A percentile compares a stretch with the other conserved stretches of the same genome.
These are phyloP conservation scores for Paramuricea clavata DNA, from an alignment of 92 coral and sea anemone genomes.

Conservation along the genomic window DNA sequence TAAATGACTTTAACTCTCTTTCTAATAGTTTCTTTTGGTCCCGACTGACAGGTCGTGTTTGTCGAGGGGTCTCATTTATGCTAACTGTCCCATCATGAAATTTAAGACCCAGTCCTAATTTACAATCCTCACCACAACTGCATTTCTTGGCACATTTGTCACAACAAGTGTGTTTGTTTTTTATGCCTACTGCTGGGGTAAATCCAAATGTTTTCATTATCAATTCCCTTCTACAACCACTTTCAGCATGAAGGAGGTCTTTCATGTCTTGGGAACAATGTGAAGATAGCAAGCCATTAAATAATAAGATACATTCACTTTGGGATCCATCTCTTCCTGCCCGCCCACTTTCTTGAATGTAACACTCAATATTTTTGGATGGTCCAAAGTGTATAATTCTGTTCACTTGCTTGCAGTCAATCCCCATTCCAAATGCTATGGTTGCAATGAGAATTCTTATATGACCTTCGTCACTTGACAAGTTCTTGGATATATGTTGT, in stretches of 20 bases:
- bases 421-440: slow-evolving; percentile 71
- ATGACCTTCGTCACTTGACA: slow-evolving; percentile 51
- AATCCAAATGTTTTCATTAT: slow-evolving; percentile 44
- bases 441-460: slow-evolving; percentile 59
- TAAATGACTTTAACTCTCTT: not conserved
- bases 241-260: slow-evolving; percentile 35
- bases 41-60: not conserved
- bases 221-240: slow-evolving; percentile 49
- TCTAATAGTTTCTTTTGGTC: not conserved
- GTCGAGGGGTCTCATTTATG: not conserved
- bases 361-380: slow-evolving; percentile 62
- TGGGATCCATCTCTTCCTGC: slow-evolving; percentile 69
- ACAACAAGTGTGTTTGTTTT: slow-evolving; percentile 69
- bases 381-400: slow-evolving; percentile 70
- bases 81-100: not conserved
- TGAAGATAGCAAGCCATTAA: slow-evolving; percentile 67
- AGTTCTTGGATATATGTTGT: slow-evolving; percentile 54
- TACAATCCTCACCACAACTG: slow-evolving; percentile 56
- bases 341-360: slow-evolving; percentile 70
- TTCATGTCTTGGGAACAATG: slow-evolving; percentile 70
- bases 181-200: slow-evolving; percentile 46
- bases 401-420: slow-evolving; percentile 60
- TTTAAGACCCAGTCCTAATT: not conserved
- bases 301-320: slow-evolving; percentile 65
- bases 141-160: slow-evolving; percentile 73